Evolutionary conservation across 1,140 invertebrate species (phyloP), one percentile per base, ranked within the genome.

Genomic region (Lepidurus couesii): DNA sequence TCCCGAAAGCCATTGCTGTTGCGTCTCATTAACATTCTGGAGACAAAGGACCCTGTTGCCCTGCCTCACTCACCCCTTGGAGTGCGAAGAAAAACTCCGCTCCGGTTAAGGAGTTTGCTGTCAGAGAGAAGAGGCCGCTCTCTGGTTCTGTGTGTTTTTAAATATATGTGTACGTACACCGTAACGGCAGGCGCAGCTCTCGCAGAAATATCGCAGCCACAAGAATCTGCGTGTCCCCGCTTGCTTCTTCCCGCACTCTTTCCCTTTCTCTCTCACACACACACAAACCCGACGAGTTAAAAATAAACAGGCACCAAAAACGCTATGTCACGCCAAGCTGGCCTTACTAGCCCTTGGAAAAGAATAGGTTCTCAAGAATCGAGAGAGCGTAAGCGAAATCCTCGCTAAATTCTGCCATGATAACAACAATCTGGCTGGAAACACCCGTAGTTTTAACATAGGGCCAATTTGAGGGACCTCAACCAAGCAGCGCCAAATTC

Each of bases 21-120:
- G 53, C 53, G 53, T 65, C 53, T 65, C 53, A 65, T 65, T 65
- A 65, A 65, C 53, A 65, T 65, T 65, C 53, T 65, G 53, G 21
- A 65, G 53, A 65, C 53, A 65, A 65, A 65, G 21, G 53, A 65
- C 53, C 53, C 53, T 65, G 53, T 65, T 65, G 53, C 53, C 53
- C 53, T 65, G 8, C 53, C 53, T 65, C 53, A 65, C 53, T 65
- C 53, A 65, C 53, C 53, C 53, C 53, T 65, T 65, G 53, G 53
- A 65, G 53, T 65, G 53, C 53, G 53, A 65, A 65, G 9, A 65
- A 65, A 65, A 65, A 65, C 53, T 65, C 21, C 21, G 16, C 13
- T 65, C 9, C 16, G 21, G 53, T 65, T 65, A 65, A 65, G 53
- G 53, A 65, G 53, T 65, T 65, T 16, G 21, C 53, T n/a, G 53